Base-by-base conservation (phyloP, 2,888 invertebrate species). In the Pachydiplax longipennis region DNA sequence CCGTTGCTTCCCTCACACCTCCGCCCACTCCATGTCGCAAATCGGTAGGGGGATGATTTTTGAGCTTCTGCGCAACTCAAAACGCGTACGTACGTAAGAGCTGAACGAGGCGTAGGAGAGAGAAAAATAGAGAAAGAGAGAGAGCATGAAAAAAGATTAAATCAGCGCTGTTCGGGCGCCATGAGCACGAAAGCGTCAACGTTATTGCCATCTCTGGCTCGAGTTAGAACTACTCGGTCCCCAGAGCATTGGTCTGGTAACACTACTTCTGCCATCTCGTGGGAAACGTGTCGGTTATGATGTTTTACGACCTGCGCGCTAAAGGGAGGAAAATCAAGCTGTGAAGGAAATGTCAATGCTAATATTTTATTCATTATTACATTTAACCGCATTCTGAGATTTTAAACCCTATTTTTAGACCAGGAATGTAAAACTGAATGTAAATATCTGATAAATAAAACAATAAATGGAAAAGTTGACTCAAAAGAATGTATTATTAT, bases 51-150 rank as follows among this genome's bases (percentile, higher is more conserved):
- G 87, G 58, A 87, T 87, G 87, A 87, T 87, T 87, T 87, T 87
- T 87, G 87, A 87, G 87, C 87, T 87, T 87, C 87, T 87, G 87
- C 87, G 87, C 87, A 87, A 87, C 87, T 87, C 87, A 87, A 87
- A 87, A 87, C 87, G 87, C 87, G 58, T 87, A 87, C 87, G 87
- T 87, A 87, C 87, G 87, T 87, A 87, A 40, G 87, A 40, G 87
- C 58, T 61, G 61, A 65, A 87, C 83, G 83, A 53, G 37, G 61
- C 58, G 87, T 61, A 35, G 61, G 35, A 87, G 65, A 53, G 83
- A 83, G 31, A 58, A 53, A 83, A 22, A 25, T 22, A 65, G 82
- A 53, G 53, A 44, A 44, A 44, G 44, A 53, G 53, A 82, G 82
- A 15, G 82, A 15, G 31, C 31, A 31, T 15, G n/a, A 87, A 87